Percentiles rank a stretch among this genome's conserved stretches.
Conservation (phyloP, 2,888 invertebrate genomes). For the Aleiodes testaceus region DNA sequence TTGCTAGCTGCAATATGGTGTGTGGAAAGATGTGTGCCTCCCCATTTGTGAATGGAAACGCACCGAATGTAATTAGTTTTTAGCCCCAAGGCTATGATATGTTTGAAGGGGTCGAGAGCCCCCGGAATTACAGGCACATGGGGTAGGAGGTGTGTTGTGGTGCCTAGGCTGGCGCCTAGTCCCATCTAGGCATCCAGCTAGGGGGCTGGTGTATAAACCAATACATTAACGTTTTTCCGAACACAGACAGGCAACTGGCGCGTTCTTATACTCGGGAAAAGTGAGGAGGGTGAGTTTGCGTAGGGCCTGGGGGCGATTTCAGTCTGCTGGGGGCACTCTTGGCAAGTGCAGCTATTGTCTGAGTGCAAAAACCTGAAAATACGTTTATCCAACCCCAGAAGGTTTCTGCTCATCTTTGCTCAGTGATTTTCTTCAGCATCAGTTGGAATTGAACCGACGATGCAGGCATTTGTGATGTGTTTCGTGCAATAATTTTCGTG, state of each 20-base stretch:
- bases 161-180: conserved; percentile 56
- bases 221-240: conserved; percentile 31
- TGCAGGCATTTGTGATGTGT: conserved; percentile 1
- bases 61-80: conserved; percentile 70
- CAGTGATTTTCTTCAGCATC: conserved; percentile 33
- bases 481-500: too few species aligned
- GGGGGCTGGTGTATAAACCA: conserved; percentile 51
- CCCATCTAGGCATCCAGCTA: conserved; percentile 47
- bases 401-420: conserved; percentile 23
- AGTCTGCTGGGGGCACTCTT: conserved; percentile 67
- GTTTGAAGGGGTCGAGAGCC: conserved; percentile 27
- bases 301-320: conserved; percentile 63
- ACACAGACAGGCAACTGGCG: conserved; percentile 43
- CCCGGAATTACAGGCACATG: conserved; percentile 9
- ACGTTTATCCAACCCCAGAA: conserved; percentile 58
- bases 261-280: conserved; percentile 45
- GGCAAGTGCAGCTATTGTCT: conserved; percentile 69
- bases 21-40: conserved; percentile 46
- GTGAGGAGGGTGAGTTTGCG: conserved; percentile 54
- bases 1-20: conserved; percentile 65
- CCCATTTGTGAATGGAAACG: conserved; percentile 24
- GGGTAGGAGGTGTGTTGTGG: conserved; percentile 53
- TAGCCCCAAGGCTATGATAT: conserved; percentile 68
- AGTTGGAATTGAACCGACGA: conserved; percentile 17
- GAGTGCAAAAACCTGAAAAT: conserved; percentile 67